Evolutionary conservation across 2,888 invertebrate species (phyloP).

Genomic region (Augochlorella aurata): DNA sequence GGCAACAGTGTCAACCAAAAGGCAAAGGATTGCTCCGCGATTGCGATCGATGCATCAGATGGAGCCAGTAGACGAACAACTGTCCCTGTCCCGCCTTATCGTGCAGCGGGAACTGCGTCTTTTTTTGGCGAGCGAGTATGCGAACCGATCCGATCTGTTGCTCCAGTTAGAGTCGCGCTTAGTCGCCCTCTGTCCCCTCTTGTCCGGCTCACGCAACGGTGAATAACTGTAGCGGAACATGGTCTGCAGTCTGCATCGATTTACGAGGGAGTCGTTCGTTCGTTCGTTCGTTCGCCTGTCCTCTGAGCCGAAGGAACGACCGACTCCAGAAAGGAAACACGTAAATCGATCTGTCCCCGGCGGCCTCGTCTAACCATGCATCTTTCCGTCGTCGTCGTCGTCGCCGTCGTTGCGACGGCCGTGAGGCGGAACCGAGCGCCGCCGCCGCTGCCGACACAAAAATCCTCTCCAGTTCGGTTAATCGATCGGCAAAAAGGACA

Average conservation of each 20-base stretch:
- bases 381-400: constrained; percentile 8
- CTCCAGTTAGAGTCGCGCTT: constrained; percentile 2
- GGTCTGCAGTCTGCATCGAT: constrained; percentile 40
- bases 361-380: constrained; percentile 48
- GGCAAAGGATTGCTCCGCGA: constrained; percentile 44
- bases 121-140: constrained; percentile 6
- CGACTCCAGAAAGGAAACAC: constrained; percentile 30
- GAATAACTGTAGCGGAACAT: constrained; percentile 28
- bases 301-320: constrained; percentile 25
- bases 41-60: constrained; percentile 45
- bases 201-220: neutral
- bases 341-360: constrained; percentile 60
- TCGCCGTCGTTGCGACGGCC: neutral
- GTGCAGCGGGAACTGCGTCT: constrained; percentile 27
- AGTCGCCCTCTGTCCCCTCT: neutral
- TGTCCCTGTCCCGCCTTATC: neutral
- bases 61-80: constrained; percentile 28
- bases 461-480: constrained; percentile 59
- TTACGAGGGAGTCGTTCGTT: constrained; percentile 33
- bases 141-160: constrained; percentile 1
- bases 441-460: constrained; percentile 24
- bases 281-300: constrained; percentile 12
- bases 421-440: constrained; percentile 18
- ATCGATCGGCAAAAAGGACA: constrained; percentile 72
- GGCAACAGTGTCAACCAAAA: constrained; percentile 23